phyloP scores from a whole-genome alignment of 2,888 invertebrate genomes.

The Ichneumon xanthorius region DNA sequence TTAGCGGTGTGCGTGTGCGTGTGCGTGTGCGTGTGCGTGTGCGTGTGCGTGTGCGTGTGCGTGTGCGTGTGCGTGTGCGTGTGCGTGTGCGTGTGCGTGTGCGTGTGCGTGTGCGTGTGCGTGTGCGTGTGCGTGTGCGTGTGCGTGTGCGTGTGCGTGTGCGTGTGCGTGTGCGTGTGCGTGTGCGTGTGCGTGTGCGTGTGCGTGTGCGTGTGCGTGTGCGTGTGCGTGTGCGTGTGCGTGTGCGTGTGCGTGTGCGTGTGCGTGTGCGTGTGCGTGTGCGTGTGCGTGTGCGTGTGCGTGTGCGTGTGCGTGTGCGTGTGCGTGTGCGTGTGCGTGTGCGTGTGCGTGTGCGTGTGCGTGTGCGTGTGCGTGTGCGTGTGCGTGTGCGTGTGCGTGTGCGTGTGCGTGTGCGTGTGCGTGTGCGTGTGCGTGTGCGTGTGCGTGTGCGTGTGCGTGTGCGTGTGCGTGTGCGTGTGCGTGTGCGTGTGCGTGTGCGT shows the following conservation, averaged over 20 bases:
- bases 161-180: accelerated
- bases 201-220: accelerated
- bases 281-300: no score
- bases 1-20: no score
- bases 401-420: accelerated
- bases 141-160: accelerated
- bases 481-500: accelerated
- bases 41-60: accelerated
- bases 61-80: accelerated
- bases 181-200: accelerated
- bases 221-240: accelerated
- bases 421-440: accelerated
- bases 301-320: no score
- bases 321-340: no score
- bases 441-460: accelerated
- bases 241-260: accelerated
- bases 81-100: accelerated
- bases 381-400: accelerated
- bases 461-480: accelerated
- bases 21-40: no score
- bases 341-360: accelerated
- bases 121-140: accelerated
- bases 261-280: accelerated
- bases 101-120: accelerated
- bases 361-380: accelerated